phyloP scores from a whole-genome alignment of 2,797 vertebrate genomes.

The Lindbergichthys nudifrons region DNA sequence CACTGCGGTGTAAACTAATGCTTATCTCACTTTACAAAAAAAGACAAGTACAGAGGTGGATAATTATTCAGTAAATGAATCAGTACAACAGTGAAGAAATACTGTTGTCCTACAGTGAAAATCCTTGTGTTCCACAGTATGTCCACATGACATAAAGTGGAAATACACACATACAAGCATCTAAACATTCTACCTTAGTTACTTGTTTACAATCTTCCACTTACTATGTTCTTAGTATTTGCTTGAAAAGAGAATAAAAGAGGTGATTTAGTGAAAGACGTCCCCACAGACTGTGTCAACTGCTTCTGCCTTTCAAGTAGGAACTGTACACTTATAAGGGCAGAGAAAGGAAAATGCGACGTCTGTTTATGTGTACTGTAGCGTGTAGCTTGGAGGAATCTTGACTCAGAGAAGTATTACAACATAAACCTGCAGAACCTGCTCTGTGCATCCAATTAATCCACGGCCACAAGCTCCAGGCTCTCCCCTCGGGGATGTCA shows the following conservation, averaged over 20 bases:
- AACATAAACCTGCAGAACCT: conserved; percentile 65
- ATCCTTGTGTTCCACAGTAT: too few species aligned
- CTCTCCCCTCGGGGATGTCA: conserved; percentile 35
- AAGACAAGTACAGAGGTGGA: too few species aligned
- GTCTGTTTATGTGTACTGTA: conserved; percentile 61
- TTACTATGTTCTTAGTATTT: not conserved
- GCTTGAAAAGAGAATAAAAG: not conserved
- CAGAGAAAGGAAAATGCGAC: conserved; percentile 42
- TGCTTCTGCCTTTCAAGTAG: conserved; percentile 19
- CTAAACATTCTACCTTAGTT: too few species aligned
- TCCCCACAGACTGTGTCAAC: conserved; percentile 29
- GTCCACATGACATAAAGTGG: too few species aligned
- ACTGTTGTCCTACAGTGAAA: too few species aligned
- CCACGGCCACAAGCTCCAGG: conserved; percentile 54
- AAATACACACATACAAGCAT: too few species aligned
- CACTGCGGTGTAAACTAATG: too few species aligned
- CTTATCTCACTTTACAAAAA: too few species aligned
- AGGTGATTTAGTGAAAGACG: conserved; percentile 12
- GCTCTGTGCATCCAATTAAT: conserved; percentile 66
- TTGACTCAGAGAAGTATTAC: conserved; percentile 49
- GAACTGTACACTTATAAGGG: conserved; percentile 41
- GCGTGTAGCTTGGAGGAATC: conserved; percentile 65
- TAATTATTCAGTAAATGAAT: too few species aligned
- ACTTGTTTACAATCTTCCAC: too few species aligned
- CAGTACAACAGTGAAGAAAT: too few species aligned